Percentiles rank a stretch among this genome's conserved stretches.
phyloP scores from a whole-genome alignment of 2,113 vertebrate species.

The Hydropotes inermis region DNA sequence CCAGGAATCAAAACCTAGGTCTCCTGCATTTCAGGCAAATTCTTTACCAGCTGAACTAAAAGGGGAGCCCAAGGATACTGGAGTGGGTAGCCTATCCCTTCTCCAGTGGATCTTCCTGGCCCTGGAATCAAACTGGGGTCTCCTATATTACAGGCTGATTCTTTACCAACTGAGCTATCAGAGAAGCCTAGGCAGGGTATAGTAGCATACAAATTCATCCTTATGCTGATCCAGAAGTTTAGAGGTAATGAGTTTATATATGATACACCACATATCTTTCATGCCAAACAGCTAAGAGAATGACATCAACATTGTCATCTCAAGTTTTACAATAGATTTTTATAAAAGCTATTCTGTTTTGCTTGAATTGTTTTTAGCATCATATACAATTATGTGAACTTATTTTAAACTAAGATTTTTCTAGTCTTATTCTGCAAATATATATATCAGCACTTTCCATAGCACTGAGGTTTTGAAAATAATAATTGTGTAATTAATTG shows the following conservation, averaged over 20 bases:
- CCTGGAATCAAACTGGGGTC: neutral
- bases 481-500: neutral
- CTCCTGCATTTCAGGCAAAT: accelerated
- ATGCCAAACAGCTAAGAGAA: neutral
- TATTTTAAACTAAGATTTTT: neutral
- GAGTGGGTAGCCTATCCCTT: neutral
- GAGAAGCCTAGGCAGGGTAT: neutral
- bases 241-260: neutral
- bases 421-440: neutral
- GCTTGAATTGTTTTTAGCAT: neutral
- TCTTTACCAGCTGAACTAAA: neutral
- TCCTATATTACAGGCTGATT: neutral
- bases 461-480: neutral
- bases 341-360: neutral
- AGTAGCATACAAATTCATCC: neutral
- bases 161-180: neutral
- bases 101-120: accelerated
- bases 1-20: neutral
- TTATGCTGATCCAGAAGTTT: neutral
- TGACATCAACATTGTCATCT: neutral
- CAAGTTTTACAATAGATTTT: neutral
- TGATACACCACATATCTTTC: neutral
- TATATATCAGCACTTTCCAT: neutral
- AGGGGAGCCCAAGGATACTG: neutral
- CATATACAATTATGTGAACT: neutral